Base-by-base conservation (phyloP, 2,113 vertebrate species). In the Otolemur garnettii region DNA sequence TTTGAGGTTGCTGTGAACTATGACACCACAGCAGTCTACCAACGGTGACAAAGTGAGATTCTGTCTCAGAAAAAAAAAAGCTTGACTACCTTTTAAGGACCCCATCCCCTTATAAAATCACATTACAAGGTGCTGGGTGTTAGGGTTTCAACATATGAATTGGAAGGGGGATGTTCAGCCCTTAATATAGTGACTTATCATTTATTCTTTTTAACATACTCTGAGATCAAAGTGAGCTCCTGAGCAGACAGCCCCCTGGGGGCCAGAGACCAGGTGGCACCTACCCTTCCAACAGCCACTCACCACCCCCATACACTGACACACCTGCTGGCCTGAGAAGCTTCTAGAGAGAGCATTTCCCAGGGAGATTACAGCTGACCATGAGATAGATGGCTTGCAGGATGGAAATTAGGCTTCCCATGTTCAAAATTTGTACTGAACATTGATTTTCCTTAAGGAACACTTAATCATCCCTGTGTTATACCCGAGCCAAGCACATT, bases 381-480 rank as follows among this genome's bases (percentile, higher is more conserved):
- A 24, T 0, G 4, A 38, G 59, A 79, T 3, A 21, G 68, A 57
- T 18, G 68, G 12, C 60, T 42, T 4, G 5, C 3, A 26, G 42
- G 38, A 7, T 75, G 33, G 72, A 68, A 81, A 71, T 84, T 42
- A 72, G 90, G 71, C 66, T 69, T 30, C 69, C 83, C 2, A 66
- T 95, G 84, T 91, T 90, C 14, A 0, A 55, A 93, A 84, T 96
- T 95, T 91, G 75, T 96, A 6, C 35, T 94, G 57, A 55, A 42
- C 75, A 74, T 97, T 90, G 96, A 90, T 98, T 85, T 98, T 80
- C 59, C 0, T 87, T 90, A 96, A 97, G 91, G 90, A 90, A 89
- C 53, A 11, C 91, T 97, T 94, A 92, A 97, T 98, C 96, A 98
- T 96, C 92, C 88, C 79, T 83, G 57, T 38, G 59, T 80, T 74